Conservation (phyloP, 2,888 invertebrate species). For the Acanthococcus lagerstroemiae region DNA sequence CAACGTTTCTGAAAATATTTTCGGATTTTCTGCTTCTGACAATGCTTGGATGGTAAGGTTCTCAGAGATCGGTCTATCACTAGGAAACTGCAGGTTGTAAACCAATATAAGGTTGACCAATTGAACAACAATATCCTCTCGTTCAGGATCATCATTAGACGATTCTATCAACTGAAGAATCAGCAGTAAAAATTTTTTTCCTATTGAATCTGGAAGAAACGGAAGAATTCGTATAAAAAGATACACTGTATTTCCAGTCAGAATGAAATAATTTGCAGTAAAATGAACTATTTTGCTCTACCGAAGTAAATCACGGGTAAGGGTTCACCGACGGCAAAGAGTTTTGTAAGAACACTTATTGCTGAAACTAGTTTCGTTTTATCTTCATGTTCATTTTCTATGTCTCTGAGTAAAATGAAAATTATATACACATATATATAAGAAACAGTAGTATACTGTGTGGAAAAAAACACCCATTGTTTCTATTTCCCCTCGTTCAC, state of each 20-base stretch:
- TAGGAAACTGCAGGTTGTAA: constrained; percentile 74
- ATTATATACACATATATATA: no score
- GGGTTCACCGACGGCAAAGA: constrained; percentile 80
- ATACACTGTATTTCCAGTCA: background rate
- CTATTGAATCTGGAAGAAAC: constrained; percentile 21
- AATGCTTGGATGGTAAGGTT: constrained; percentile 39
- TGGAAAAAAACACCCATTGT: no score
- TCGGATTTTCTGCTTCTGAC: constrained; percentile 48
- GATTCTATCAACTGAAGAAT: constrained; percentile 18
- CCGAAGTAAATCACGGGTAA: constrained; percentile 83
- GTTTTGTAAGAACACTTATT: constrained; percentile 71
- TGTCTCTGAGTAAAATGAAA: constrained; percentile 48
- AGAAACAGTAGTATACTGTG: no score
- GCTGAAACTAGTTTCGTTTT: constrained; percentile 72
- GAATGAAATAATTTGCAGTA: background rate
- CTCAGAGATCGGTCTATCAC: constrained; percentile 32
- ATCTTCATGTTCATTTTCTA: constrained; percentile 67
- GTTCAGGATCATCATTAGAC: constrained; percentile 44
- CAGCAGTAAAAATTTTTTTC: constrained; percentile 17
- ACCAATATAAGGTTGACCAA: constrained; percentile 75
- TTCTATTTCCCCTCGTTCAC: no score
- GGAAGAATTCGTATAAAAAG: background rate
- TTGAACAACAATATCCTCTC: constrained; percentile 76
- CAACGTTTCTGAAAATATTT: constrained; percentile 82
- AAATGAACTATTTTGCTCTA: constrained; percentile 41